A percentile compares a stretch with the other conserved stretches of the same genome.
These are phyloP conservation scores for Bovichtus variegatus DNA, from an alignment of 2,797 vertebrate species.

Conservation along the genomic window DNA sequence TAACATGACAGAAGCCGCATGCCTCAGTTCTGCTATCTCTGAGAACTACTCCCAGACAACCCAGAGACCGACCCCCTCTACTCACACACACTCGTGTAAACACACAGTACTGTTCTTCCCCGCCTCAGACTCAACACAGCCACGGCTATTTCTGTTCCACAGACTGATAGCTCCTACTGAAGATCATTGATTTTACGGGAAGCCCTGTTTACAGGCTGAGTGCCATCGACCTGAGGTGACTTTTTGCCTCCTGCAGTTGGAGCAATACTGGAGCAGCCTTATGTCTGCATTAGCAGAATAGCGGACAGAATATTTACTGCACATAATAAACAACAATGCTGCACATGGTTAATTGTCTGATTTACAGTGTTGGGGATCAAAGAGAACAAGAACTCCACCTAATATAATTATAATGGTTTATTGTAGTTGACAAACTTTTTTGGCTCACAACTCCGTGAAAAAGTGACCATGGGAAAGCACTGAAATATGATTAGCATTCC, in stretches of 20 bases:
- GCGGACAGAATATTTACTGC: slow-evolving; percentile 71
- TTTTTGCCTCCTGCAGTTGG: slow-evolving; percentile 97
- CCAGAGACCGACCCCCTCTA: slow-evolving; percentile 60
- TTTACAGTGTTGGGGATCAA: slow-evolving; percentile 47
- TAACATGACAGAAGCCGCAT: slow-evolving; percentile 56
- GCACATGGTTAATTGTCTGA: slow-evolving; percentile 59
- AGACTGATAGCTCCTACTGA: slow-evolving; percentile 94
- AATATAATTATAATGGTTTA: slow-evolving; percentile 17
- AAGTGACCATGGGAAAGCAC: neutral
- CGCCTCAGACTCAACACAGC: slow-evolving; percentile 85
- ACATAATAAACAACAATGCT: slow-evolving; percentile 58
- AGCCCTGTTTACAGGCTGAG: slow-evolving; percentile 99
- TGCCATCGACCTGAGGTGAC: slow-evolving; percentile 99
- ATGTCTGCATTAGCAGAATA: slow-evolving; percentile 89
- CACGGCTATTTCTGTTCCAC: slow-evolving; percentile 89
- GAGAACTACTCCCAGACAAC: slow-evolving; percentile 73
- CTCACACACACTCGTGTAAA: slow-evolving; percentile 71
- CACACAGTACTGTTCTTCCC: slow-evolving; percentile 69
- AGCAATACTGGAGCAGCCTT: slow-evolving; percentile 83
- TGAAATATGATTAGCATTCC: neutral
- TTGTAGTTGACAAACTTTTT: slow-evolving; percentile 20
- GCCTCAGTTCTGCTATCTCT: slow-evolving; percentile 70
- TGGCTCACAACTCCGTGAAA: neutral
- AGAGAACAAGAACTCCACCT: slow-evolving; percentile 37
- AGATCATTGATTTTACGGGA: slow-evolving; percentile 99